Conservation (phyloP, 2,888 invertebrate genomes). For the Adelphocoris suturalis region DNA sequence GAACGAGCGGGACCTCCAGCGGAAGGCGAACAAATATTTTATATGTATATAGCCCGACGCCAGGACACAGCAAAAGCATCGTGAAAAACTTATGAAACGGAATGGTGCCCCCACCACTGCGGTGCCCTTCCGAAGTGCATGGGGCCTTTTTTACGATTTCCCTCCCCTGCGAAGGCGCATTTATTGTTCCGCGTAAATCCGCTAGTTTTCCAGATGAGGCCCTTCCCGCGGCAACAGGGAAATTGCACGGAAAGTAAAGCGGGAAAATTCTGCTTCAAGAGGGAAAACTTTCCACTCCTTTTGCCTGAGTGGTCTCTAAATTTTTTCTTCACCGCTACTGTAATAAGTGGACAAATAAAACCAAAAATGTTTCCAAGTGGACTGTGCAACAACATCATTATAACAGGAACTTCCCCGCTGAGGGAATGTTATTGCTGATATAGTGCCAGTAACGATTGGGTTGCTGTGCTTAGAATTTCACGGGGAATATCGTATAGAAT, state of each 20-base stretch:
- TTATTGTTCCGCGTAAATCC: slow-evolving; percentile 69
- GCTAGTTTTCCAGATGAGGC: slow-evolving; percentile 51
- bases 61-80: slow-evolving; percentile 60
- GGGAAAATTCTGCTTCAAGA: slow-evolving; percentile 4
- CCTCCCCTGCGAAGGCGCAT: not conserved
- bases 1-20: not conserved
- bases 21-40: slow-evolving; percentile 42
- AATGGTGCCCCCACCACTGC: slow-evolving; percentile 65
- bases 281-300: not conserved
- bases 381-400: too few relatives aligned
- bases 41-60: slow-evolving; percentile 6
- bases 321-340: not conserved
- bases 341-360: not conserved
- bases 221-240: not conserved
- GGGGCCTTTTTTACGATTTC: slow-evolving; percentile 35
- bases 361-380: too few relatives aligned
- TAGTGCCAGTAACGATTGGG: too few relatives aligned
- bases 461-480: too few relatives aligned
- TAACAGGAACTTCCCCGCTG: too few relatives aligned
- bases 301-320: not conserved
- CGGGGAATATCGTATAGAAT: too few relatives aligned
- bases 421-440: too few relatives aligned
- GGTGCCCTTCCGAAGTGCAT: not conserved
- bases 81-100: slow-evolving; percentile 74
- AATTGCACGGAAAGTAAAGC: not conserved